A percentile compares a stretch with the other conserved stretches of the same genome.
These are phyloP conservation scores for Bungarus multicinctus DNA, from an alignment of 2,113 vertebrate genomes.

Conservation along the genomic window DNA sequence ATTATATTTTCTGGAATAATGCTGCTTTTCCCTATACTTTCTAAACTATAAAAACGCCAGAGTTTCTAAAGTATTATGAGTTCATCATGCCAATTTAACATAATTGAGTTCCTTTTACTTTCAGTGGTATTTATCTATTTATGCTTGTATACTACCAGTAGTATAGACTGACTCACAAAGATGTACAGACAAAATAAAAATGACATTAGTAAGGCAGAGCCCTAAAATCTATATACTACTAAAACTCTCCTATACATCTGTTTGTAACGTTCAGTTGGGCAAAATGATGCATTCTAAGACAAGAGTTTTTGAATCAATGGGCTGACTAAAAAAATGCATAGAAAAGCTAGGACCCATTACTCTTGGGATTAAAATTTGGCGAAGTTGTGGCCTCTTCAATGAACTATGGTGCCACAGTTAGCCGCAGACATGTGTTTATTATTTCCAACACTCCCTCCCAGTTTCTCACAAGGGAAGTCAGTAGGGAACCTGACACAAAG, in stretches of 20 bases:
- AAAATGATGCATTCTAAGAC: not conserved
- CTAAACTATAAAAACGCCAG: not conserved
- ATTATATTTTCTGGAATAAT: not conserved
- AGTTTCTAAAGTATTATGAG: not conserved
- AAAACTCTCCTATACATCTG: not conserved
- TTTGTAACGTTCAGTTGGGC: not conserved
- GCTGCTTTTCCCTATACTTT: not conserved
- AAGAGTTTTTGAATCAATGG: not conserved
- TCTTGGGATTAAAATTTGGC: not conserved
- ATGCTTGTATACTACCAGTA: not conserved
- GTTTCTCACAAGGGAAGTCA: not conserved
- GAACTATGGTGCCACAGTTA: not conserved
- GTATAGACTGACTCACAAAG: not conserved
- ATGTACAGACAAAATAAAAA: not conserved
- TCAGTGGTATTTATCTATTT: not conserved
- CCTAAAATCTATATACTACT: not conserved
- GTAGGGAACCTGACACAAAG: not conserved
- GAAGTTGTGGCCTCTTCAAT: not conserved
- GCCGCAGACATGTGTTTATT: not conserved
- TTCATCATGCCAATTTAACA: not conserved
- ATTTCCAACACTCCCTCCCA: not conserved
- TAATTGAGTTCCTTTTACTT: not conserved
- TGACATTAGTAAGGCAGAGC: not conserved
- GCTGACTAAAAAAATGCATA: not conserved
- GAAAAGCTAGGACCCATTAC: not conserved